Evolutionary conservation across 2,888 invertebrate species (phyloP).

Genomic region (Cerceris rybyensis): DNA sequence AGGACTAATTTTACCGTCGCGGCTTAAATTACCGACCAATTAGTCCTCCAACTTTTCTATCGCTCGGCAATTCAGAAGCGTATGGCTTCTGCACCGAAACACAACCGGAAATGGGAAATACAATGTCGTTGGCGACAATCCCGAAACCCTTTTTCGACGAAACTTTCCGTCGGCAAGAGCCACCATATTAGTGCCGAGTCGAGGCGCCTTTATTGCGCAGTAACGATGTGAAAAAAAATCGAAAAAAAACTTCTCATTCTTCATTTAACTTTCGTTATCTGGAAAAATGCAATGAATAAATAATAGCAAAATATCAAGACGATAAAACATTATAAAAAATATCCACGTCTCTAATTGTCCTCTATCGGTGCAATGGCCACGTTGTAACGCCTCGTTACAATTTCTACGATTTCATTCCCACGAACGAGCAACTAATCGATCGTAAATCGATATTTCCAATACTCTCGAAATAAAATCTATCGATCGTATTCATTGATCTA

Average conservation of each 20-base stretch:
- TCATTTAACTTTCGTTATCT: conserved; percentile 21
- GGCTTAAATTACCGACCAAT: neutral
- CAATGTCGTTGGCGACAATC: conserved; percentile 11
- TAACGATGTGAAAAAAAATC: conserved; percentile 36
- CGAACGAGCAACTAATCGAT: neutral
- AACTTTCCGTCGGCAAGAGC: conserved; percentile 53
- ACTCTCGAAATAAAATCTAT: too few relatives aligned
- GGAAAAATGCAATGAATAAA: conserved; percentile 11
- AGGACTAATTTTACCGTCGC: neutral
- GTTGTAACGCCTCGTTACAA: neutral
- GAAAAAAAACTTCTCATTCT: neutral
- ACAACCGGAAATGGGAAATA: conserved; percentile 48
- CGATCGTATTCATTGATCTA: too few relatives aligned
- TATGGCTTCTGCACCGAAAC: conserved; percentile 35
- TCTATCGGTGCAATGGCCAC: neutral
- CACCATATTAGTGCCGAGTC: conserved; percentile 62
- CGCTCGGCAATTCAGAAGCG: conserved; percentile 11
- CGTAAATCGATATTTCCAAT: too few relatives aligned
- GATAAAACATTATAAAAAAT: neutral
- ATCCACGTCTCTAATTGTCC: neutral
- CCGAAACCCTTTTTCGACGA: conserved; percentile 36
- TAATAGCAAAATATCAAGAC: too few relatives aligned
- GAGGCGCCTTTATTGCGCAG: conserved; percentile 63
- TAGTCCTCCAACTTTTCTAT: too few relatives aligned
- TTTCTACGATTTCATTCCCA: neutral